These are phyloP conservation scores for Cartodere bifasciata DNA, from an alignment of 2,888 invertebrate genomes.

Conservation along the genomic window DNA sequence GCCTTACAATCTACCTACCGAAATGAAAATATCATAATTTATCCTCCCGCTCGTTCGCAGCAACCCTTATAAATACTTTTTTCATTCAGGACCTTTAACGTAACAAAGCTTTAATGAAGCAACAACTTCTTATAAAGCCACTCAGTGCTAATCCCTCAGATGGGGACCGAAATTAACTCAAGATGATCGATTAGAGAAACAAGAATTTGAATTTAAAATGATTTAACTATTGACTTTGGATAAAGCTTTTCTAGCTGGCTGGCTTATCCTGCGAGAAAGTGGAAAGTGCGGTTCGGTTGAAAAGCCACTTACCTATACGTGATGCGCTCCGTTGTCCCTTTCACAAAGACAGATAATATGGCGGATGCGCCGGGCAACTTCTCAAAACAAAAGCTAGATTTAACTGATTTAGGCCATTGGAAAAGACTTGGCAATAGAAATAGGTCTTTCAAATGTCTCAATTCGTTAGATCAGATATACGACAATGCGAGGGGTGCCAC, in stretches of 20 bases:
- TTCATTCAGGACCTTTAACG: too few relatives aligned
- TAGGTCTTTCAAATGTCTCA: slow-evolving; percentile 26
- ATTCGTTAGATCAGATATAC: slow-evolving; percentile 29
- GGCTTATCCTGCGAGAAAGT: slow-evolving; percentile 30
- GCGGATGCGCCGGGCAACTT: too few relatives aligned
- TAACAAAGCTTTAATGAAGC: too few relatives aligned
- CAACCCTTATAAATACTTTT: too few relatives aligned
- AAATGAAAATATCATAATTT: too few relatives aligned
- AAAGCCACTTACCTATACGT: slow-evolving; percentile 33
- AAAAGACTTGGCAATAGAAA: slow-evolving; percentile 26
- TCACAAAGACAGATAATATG: too few relatives aligned
- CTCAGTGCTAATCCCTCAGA: slow-evolving; percentile 24
- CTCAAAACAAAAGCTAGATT: too few relatives aligned
- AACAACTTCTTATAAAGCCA: too few relatives aligned
- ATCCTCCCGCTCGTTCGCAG: too few relatives aligned
- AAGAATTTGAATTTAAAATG: slow-evolving; percentile 33
- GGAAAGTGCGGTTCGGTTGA: slow-evolving; percentile 29
- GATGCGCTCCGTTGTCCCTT: too few relatives aligned
- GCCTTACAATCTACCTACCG: too few relatives aligned
- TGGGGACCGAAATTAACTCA: slow-evolving; percentile 51
- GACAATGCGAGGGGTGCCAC: slow-evolving; percentile 31
- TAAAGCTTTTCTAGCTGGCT: slow-evolving; percentile 26
- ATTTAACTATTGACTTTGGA: slow-evolving; percentile 30
- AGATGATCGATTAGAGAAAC: slow-evolving; percentile 49
- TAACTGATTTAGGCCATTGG: too few relatives aligned